Evolutionary conservation across 2,888 invertebrate genomes (phyloP).

Genomic region (Sarcophaga rosellei): DNA sequence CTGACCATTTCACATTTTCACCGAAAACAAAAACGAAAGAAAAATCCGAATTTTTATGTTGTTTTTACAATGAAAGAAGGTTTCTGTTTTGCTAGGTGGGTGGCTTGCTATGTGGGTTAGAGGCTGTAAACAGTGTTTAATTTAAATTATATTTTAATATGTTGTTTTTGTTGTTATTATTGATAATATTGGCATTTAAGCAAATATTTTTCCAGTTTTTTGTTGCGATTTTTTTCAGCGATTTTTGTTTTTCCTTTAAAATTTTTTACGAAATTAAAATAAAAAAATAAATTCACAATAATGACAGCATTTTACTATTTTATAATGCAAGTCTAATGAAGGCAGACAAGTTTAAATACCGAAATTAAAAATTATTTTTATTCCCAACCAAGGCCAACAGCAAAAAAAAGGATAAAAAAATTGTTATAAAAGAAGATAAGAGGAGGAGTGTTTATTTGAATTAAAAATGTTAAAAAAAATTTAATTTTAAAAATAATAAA

Average conservation of each 20-base stretch:
- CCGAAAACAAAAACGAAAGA: not conserved
- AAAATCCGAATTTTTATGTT: slow-evolving; percentile 13
- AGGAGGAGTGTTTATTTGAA: not conserved
- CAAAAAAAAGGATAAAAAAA: slow-evolving; percentile 11
- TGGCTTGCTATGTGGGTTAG: not conserved
- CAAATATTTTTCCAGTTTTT: slow-evolving; percentile 40
- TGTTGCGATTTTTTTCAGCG: not conserved
- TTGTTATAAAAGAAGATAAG: not conserved
- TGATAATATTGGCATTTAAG: slow-evolving; percentile 62
- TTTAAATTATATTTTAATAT: not conserved
- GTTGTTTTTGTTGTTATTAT: not conserved
- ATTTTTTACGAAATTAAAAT: not conserved
- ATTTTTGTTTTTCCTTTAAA: slow-evolving; percentile 1
- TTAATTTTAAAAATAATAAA: not conserved
- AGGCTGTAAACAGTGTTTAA: not conserved
- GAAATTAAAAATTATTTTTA: slow-evolving; percentile 55
- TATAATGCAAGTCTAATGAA: slow-evolving; percentile 60
- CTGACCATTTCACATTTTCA: slow-evolving; percentile 60
- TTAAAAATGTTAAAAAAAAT: not conserved
- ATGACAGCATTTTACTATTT: slow-evolving; percentile 25
- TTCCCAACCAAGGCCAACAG: not conserved
- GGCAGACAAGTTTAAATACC: slow-evolving; percentile 34
- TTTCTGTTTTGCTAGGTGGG: slow-evolving; percentile 1
- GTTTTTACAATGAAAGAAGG: not conserved
- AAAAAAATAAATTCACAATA: not conserved